Percentiles rank a stretch among this genome's conserved stretches.
These are phyloP conservation scores for Drosophila yooni DNA, from an alignment of 2,888 invertebrate genomes.

Conservation along the genomic window DNA sequence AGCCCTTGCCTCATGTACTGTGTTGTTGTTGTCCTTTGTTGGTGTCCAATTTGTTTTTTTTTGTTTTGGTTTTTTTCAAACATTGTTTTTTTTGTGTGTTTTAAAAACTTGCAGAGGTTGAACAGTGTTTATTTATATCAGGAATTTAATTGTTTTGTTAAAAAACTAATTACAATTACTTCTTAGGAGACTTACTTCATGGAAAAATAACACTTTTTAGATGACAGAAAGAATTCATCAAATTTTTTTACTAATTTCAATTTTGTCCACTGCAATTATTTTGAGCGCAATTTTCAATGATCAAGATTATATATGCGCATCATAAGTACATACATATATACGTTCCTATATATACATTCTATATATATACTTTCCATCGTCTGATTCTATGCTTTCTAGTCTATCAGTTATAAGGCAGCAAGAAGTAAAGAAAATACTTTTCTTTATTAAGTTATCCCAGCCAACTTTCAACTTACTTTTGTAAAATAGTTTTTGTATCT, in stretches of 20 bases:
- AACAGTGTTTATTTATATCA: neutral
- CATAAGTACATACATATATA: neutral
- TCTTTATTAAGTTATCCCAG: neutral
- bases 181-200: neutral
- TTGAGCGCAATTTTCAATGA: neutral
- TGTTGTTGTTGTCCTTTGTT: constrained; percentile 36
- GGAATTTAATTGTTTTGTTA: neutral
- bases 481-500: neutral
- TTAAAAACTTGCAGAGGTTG: neutral
- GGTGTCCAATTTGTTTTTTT: constrained; percentile 33
- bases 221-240: neutral
- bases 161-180: neutral
- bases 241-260: neutral
- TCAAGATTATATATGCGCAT: neutral
- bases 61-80: constrained; percentile 47
- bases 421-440: neutral
- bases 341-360: neutral
- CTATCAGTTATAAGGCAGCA: neutral
- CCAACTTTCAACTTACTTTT: neutral
- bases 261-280: neutral
- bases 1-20: constrained; percentile 30
- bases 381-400: neutral
- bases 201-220: neutral
- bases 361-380: neutral
- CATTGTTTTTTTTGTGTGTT: neutral